phyloP scores from a whole-genome alignment of 2,113 vertebrate genomes.

The Monopterus albus region DNA sequence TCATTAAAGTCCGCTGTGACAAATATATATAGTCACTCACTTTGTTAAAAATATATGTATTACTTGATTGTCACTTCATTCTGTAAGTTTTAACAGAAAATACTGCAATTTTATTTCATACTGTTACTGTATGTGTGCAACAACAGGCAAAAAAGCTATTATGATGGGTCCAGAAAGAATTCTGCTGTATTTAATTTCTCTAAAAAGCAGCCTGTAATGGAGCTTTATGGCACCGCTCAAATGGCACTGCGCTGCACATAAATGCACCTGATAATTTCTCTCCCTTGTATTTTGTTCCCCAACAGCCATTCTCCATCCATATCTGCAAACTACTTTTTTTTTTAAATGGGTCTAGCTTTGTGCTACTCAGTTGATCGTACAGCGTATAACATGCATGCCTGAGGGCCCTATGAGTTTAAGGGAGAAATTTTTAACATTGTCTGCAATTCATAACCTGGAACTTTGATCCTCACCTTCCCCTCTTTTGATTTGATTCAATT shows the following conservation, averaged over 20 bases:
- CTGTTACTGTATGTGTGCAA: background rate
- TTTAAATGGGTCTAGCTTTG: conserved; percentile 68
- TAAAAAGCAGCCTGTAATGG: conserved; percentile 37
- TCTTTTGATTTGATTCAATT: conserved; percentile 44
- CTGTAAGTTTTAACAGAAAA: background rate
- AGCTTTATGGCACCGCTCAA: conserved; percentile 41
- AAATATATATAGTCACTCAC: no score
- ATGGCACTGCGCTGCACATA: conserved; percentile 12
- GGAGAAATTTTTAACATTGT: conserved; percentile 53
- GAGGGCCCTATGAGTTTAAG: conserved; percentile 56
- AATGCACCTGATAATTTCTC: conserved; percentile 57
- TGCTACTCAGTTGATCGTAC: conserved; percentile 54
- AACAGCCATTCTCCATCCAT: conserved; percentile 52
- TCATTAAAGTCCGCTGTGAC: conserved; percentile 70
- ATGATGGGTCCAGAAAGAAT: conserved; percentile 4
- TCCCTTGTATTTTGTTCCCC: conserved; percentile 28
- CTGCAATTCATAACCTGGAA: conserved; percentile 64
- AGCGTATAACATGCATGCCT: conserved; percentile 65
- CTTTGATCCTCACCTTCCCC: conserved; percentile 22
- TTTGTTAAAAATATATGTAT: conserved; percentile 44
- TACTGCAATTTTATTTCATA: background rate
- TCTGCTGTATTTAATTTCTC: conserved; percentile 33
- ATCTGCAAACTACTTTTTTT: conserved; percentile 57
- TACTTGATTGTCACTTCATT: background rate
- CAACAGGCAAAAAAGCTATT: background rate